These are phyloP conservation scores for Caranx melampygus DNA, from an alignment of 2,113 vertebrate species.

Conservation along the genomic window DNA sequence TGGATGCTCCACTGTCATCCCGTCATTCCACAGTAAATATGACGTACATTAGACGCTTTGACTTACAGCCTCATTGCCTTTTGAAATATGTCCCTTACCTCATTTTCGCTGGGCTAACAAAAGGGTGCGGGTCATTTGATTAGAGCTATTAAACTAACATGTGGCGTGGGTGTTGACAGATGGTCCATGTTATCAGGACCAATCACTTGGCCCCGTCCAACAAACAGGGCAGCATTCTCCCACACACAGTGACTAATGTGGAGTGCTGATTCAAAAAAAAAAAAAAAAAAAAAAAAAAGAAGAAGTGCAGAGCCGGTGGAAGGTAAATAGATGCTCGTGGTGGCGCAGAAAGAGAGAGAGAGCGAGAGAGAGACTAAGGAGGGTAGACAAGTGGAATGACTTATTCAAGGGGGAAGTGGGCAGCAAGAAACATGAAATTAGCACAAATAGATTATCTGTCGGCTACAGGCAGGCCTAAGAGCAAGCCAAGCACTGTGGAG, in stretches of 20 bases:
- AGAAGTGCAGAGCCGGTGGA: conserved; percentile 68
- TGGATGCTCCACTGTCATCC: background rate
- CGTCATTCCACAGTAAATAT: conserved; percentile 19
- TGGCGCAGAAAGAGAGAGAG: conserved; percentile 23
- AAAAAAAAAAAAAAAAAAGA: conserved; percentile 42
- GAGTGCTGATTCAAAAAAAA: conserved; percentile 61
- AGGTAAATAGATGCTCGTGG: conserved; percentile 66
- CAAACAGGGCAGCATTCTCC: conserved; percentile 39
- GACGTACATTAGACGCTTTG: conserved; percentile 20
- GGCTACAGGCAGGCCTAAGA: conserved; percentile 66
- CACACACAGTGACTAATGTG: conserved; percentile 61
- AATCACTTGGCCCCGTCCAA: conserved; percentile 26
- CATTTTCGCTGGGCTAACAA: conserved; percentile 30
- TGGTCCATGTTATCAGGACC: conserved; percentile 47
- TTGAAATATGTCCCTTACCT: conserved; percentile 21
- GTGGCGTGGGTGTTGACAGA: conserved; percentile 54
- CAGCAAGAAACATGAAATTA: conserved; percentile 83
- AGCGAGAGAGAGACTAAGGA: conserved; percentile 66
- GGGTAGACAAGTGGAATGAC: conserved; percentile 78
- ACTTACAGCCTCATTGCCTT: conserved; percentile 36
- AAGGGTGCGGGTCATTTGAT: conserved; percentile 38
- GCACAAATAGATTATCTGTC: conserved; percentile 88
- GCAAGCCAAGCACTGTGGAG: conserved; percentile 72
- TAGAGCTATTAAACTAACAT: conserved; percentile 46
- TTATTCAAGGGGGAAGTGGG: conserved; percentile 79